Evolutionary conservation across 30 jellyfish, hydroid and myxozoan genomes (phyloP).

Genomic region (Euphysa ruthae): DNA sequence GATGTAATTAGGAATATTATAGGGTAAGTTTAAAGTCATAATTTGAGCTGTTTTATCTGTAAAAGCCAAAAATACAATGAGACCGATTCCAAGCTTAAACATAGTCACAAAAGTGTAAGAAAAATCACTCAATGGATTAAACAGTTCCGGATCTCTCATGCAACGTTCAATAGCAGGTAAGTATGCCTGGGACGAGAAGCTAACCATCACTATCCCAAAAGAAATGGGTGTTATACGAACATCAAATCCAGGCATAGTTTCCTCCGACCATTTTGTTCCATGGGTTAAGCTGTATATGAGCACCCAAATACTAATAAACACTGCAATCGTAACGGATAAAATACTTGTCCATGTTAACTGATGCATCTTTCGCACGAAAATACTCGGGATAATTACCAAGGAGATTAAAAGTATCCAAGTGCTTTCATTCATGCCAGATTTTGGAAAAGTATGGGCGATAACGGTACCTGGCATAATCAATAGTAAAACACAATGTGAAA

Average conservation of each 20-base stretch:
- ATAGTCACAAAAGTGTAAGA: constrained; percentile 84
- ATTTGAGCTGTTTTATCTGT: constrained; percentile 79
- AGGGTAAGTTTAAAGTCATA: constrained; percentile 85
- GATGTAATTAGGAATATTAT: constrained; percentile 44
- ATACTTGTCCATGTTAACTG: constrained; percentile 81
- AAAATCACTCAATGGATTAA: constrained; percentile 88
- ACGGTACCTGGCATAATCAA: constrained; percentile 94
- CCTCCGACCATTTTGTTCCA: constrained; percentile 87
- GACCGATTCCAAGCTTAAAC: constrained; percentile 85
- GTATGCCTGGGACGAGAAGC: constrained; percentile 88
- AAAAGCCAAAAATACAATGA: constrained; percentile 78
- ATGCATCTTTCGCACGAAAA: constrained; percentile 80
- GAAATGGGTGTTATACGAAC: constrained; percentile 76
- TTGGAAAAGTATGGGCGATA: constrained; percentile 80
- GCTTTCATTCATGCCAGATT: constrained; percentile 64
- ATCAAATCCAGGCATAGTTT: constrained; percentile 79
- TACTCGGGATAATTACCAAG: constrained; percentile 64
- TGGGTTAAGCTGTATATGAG: constrained; percentile 84
- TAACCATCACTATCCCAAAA: constrained; percentile 81
- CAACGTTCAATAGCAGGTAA: constrained; percentile 93
- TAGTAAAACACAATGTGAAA: constrained; percentile 78
- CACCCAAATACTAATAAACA: constrained; percentile 53
- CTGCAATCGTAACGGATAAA: constrained; percentile 77
- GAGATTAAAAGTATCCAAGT: constrained; percentile 82
- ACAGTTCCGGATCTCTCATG: constrained; percentile 89